Conservation (phyloP, 2,797 vertebrate genomes). For the Lutjanus campechanus region DNA sequence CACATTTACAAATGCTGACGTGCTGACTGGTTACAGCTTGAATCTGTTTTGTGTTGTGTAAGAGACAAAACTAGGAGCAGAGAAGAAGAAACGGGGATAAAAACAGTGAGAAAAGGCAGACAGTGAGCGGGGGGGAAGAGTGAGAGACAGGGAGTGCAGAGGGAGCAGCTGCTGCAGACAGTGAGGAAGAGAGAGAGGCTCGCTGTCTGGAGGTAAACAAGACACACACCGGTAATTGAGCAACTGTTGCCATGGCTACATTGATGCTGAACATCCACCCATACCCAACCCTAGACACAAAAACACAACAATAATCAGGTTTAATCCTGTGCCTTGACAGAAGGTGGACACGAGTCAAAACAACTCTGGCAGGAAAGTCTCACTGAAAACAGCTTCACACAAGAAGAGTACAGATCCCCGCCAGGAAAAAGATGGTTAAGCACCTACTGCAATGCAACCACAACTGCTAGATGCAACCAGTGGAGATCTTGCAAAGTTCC, state of each 20-base stretch:
- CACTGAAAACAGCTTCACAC: not conserved
- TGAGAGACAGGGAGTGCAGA: conserved; percentile 26
- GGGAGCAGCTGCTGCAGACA: conserved; percentile 64
- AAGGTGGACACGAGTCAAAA: not conserved
- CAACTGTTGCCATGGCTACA: conserved; percentile 63
- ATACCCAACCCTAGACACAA: conserved; percentile 13
- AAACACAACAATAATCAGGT: conserved; percentile 27
- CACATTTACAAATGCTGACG: not conserved
- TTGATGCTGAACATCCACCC: conserved; percentile 55
- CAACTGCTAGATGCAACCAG: too few species aligned
- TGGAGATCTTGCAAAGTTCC: too few species aligned
- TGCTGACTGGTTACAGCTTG: not conserved
- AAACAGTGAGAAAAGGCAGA: not conserved
- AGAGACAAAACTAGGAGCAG: not conserved
- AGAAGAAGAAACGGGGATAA: not conserved
- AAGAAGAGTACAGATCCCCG: not conserved
- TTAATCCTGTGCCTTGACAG: conserved; percentile 27
- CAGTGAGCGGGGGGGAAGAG: not conserved
- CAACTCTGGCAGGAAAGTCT: not conserved
- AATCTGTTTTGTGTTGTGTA: not conserved
- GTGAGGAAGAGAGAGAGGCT: conserved; percentile 28
- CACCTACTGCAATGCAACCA: too few species aligned
- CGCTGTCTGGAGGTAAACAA: conserved; percentile 61
- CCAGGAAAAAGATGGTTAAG: too few species aligned
- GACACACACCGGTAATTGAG: conserved; percentile 60